Conservation (phyloP, 2,797 vertebrate genomes). For the Typhlichthys eigenmanni region DNA sequence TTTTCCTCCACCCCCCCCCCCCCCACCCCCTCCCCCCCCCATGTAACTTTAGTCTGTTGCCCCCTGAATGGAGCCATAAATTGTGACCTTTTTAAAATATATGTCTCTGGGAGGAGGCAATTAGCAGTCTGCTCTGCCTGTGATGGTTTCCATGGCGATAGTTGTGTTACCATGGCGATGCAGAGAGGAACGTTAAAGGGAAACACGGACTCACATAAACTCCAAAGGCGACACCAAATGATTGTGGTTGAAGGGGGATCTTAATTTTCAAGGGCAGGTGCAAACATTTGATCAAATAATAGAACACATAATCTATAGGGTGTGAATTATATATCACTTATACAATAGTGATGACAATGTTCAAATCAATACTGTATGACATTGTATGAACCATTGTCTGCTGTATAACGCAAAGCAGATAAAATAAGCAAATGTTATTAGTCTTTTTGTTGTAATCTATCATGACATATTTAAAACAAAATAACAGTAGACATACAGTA, state of each 20-base stretch:
- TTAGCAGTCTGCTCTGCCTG: slow-evolving; percentile 66
- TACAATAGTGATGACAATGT: too few relatives aligned
- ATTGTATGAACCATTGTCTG: too few relatives aligned
- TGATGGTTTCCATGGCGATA: slow-evolving; percentile 65
- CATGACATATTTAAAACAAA: too few relatives aligned
- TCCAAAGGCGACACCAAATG: not conserved
- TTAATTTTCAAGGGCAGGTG: too few relatives aligned
- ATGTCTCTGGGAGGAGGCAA: slow-evolving; percentile 49
- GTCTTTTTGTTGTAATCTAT: too few relatives aligned
- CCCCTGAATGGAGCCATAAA: slow-evolving; percentile 12
- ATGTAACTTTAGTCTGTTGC: slow-evolving; percentile 25
- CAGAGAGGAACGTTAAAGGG: slow-evolving; percentile 43
- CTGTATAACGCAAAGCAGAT: too few relatives aligned
- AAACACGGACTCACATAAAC: slow-evolving; percentile 21
- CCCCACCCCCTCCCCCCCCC: not conserved
- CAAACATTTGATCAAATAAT: too few relatives aligned
- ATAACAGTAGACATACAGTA: too few relatives aligned
- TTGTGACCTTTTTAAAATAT: slow-evolving; percentile 54
- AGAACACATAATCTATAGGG: too few relatives aligned
- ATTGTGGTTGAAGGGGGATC: not conserved
- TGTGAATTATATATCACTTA: too few relatives aligned
- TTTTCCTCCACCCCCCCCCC: not conserved
- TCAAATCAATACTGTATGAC: too few relatives aligned
- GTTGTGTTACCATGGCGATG: slow-evolving; percentile 60
- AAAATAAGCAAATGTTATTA: too few relatives aligned